These are phyloP conservation scores for Meiosimyza platycephala DNA, from an alignment of 2,888 invertebrate genomes.

Conservation along the genomic window DNA sequence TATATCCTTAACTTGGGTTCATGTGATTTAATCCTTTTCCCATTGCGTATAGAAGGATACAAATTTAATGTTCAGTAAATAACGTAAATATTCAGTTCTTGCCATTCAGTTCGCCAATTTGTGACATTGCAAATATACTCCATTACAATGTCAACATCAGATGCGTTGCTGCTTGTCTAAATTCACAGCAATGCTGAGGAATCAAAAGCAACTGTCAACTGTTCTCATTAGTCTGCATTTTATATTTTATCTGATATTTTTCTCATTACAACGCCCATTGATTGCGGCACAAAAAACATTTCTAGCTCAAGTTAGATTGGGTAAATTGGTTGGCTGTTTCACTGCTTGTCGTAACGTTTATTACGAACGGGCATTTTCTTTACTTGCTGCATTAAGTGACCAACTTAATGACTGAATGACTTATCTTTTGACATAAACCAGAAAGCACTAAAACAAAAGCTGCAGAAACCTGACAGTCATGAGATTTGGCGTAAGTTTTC, in stretches of 20 bases:
- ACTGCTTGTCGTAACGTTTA: background rate
- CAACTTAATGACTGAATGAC: constrained; percentile 22
- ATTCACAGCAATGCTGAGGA: too few species aligned
- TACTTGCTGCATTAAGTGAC: constrained; percentile 27
- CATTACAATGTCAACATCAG: constrained; percentile 18
- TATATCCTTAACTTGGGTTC: too few species aligned
- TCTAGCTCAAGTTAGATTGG: background rate
- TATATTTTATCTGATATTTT: constrained; percentile 18
- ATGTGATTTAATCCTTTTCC: background rate
- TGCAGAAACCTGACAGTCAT: too few species aligned
- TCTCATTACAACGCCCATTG: constrained; percentile 7
- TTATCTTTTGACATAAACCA: constrained; percentile 30
- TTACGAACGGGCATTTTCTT: constrained; percentile 14
- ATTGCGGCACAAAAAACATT: constrained; percentile 9
- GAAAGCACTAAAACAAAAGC: background rate
- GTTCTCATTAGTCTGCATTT: constrained; percentile 11
- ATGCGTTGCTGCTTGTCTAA: too few species aligned
- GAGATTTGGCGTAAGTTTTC: too few species aligned
- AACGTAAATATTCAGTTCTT: too few species aligned
- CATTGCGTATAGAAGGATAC: background rate
- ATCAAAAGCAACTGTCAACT: constrained; percentile 1
- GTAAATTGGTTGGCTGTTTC: background rate
- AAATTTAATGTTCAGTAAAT: too few species aligned
- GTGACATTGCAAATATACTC: background rate
- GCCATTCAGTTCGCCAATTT: too few species aligned